Evolutionary conservation across 2,113 vertebrate genomes (phyloP), one percentile per base, ranked within the genome.

Genomic region (Syngnathus floridae): DNA sequence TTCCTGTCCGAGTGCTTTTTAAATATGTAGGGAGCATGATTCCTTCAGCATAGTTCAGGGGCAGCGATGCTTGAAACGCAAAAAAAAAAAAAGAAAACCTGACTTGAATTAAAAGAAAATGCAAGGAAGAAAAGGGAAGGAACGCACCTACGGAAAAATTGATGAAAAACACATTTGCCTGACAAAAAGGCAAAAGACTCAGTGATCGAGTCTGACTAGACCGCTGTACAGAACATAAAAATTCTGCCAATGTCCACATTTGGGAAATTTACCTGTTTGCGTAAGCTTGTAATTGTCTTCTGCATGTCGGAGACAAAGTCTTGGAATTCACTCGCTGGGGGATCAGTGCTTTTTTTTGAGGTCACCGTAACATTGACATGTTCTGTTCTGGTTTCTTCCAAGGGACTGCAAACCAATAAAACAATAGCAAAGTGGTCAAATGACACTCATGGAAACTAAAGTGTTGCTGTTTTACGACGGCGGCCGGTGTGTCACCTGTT

Each of bases 261-360:
- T n/a, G 3, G 5, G 6, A 7, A 41, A 61, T 22, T 16, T 45
- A 95, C 96, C 93, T 99, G 95, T 78, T 90, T 93, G 84, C 95
- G 93, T 90, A 98, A 94, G 87, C 92, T 92, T 40, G 90, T 92
- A 83, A 99, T 98, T 9, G 95, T 98, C 86, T 93, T 94, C 80
- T 98, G 97, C 93, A 98, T 95, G 82, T 97, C 94, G 21, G 90
- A 70, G 72, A 97, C 92, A 77, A 99, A 96, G 61, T 97, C 95
- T 84, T 92, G 95, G 88, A 99, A 96, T 84, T 96, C 94, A 37
- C 71, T 93, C 10, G 86, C 70, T 38, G 86, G 86, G 0, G 90
- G 86, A 55, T 88, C 82, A 68, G 90, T 90, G 26, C 76, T 84
- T 60, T 87, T 76, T 36, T 86, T 64, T 4, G 88, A 82, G 14